Conservation (phyloP, 2,888 invertebrate species). For the Leptogaster cylindrica region DNA sequence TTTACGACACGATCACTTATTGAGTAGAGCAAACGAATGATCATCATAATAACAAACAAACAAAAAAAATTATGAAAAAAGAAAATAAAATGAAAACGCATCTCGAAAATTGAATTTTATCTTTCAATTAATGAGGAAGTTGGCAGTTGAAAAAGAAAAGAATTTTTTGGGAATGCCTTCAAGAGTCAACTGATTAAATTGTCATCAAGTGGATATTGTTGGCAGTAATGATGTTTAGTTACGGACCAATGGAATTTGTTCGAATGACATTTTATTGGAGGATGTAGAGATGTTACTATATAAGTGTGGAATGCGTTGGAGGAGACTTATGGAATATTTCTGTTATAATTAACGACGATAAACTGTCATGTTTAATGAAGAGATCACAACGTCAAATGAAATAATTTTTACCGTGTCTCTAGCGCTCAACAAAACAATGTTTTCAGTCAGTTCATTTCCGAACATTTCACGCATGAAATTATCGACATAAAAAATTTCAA, state of each 20-base stretch:
- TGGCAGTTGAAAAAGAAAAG: conserved; percentile 8
- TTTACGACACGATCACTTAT: conserved; percentile 45
- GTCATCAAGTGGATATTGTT: neutral
- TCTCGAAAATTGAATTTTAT: conserved; percentile 27
- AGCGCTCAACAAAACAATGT: neutral
- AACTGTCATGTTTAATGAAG: too few species aligned
- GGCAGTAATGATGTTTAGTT: too few species aligned
- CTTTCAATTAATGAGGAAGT: conserved; percentile 33
- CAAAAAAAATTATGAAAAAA: neutral
- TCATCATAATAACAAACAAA: neutral
- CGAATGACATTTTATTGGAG: too few species aligned
- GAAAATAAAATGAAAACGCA: conserved; percentile 4
- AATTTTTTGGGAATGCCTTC: conserved; percentile 12
- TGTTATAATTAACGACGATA: too few species aligned
- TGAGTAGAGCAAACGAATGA: conserved; percentile 12
- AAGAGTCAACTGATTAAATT: conserved; percentile 1
- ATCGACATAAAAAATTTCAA: conserved; percentile 4
- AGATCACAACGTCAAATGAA: too few species aligned
- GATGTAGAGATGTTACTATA: too few species aligned
- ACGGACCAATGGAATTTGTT: too few species aligned
- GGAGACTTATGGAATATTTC: too few species aligned
- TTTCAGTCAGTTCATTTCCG: neutral
- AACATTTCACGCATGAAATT: neutral
- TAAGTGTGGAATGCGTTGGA: too few species aligned
- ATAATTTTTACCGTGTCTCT: too few species aligned